These are phyloP conservation scores for Cetoscarus ocellatus DNA, from an alignment of 2,797 vertebrate genomes.

Conservation along the genomic window DNA sequence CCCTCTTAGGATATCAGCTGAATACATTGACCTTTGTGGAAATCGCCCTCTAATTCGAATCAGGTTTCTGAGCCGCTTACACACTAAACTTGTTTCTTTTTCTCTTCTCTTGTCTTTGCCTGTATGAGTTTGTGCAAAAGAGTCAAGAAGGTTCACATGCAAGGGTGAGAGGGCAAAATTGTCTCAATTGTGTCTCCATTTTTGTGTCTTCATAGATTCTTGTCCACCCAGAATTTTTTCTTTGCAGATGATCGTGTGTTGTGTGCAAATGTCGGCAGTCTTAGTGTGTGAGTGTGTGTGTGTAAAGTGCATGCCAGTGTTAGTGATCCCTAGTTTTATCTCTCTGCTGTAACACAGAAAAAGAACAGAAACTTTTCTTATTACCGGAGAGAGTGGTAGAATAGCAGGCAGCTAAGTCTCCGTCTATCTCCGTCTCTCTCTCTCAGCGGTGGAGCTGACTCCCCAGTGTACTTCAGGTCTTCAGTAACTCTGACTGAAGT, in stretches of 20 bases:
- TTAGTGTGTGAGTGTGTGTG: slow-evolving; percentile 18
- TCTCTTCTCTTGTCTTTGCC: slow-evolving; percentile 27
- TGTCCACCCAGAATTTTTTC: not conserved
- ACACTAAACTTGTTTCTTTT: slow-evolving; percentile 91
- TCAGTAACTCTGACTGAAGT: slow-evolving; percentile 84
- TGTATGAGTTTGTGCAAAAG: slow-evolving; percentile 20
- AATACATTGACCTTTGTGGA: slow-evolving; percentile 99
- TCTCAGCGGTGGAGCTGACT: slow-evolving; percentile 78
- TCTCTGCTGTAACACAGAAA: slow-evolving; percentile 72
- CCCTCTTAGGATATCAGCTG: slow-evolving; percentile 98
- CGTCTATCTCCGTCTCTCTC: slow-evolving; percentile 79
- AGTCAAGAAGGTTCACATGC: slow-evolving; percentile 5
- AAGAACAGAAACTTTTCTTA: slow-evolving; percentile 87
- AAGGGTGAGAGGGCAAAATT: slow-evolving; percentile 27
- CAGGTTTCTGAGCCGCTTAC: slow-evolving; percentile 92
- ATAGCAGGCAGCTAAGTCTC: slow-evolving; percentile 85
- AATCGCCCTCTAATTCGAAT: slow-evolving; percentile 98
- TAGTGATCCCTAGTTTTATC: slow-evolving; percentile 83
- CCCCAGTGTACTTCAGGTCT: slow-evolving; percentile 79
- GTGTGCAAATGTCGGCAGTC: not conserved
- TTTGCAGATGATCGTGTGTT: slow-evolving; percentile 12
- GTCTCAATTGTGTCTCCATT: slow-evolving; percentile 36
- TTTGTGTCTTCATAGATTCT: slow-evolving; percentile 35
- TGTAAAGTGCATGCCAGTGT: slow-evolving; percentile 47
- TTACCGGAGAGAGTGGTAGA: slow-evolving; percentile 79